phyloP scores from a whole-genome alignment of 64 coral and sea anemone species.

The Catalaphyllia jardinei region DNA sequence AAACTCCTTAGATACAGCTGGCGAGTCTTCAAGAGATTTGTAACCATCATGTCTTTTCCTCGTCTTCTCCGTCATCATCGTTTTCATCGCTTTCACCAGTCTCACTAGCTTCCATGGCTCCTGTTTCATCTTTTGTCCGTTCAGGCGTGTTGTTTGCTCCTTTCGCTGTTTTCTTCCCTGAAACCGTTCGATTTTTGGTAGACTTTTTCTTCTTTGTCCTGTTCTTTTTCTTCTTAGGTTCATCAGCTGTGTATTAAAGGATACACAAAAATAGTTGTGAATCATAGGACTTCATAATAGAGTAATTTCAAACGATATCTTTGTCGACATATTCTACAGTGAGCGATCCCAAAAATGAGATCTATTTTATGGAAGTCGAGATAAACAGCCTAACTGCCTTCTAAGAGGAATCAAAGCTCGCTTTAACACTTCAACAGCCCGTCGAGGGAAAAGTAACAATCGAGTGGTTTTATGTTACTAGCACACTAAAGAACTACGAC shows the following conservation, averaged over 20 bases:
- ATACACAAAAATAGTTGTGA: background rate
- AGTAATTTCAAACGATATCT: too few species aligned
- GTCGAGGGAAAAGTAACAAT: background rate
- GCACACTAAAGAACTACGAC: too few species aligned
- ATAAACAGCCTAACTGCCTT: too few species aligned
- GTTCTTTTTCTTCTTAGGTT: slow-evolving; percentile 84
- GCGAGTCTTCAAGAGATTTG: background rate
- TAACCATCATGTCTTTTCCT: background rate
- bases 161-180: background rate
- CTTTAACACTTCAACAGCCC: background rate
- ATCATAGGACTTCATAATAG: too few species aligned
- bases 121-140: background rate
- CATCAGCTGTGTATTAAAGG: slow-evolving; percentile 46
- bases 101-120: slow-evolving; percentile 3
- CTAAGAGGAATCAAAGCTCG: too few species aligned
- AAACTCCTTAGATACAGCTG: background rate
- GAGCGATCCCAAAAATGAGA: too few species aligned
- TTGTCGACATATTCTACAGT: too few species aligned
- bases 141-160: background rate
- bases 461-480: background rate
- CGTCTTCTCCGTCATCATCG: background rate
- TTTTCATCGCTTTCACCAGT: slow-evolving; percentile 13
- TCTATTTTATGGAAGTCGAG: too few species aligned
- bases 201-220: slow-evolving; percentile 68
- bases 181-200: slow-evolving; percentile 38